Base-by-base conservation (phyloP, 1,140 invertebrate genomes). In the Oryctes rhinoceros region DNA sequence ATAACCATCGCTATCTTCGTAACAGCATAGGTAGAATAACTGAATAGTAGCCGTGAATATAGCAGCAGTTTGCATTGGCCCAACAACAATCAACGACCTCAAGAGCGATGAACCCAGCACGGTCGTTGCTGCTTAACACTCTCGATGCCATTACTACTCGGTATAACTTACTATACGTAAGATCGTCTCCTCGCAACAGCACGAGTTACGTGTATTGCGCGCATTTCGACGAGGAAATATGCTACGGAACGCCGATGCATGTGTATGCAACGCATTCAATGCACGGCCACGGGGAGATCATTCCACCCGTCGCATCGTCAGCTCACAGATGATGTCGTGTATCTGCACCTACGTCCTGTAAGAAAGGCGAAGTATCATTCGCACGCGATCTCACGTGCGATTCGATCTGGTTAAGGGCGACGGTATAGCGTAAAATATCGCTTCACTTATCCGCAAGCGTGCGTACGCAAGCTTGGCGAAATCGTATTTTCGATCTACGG, bases 11-110 rank as follows among this genome's bases (percentile, higher is more conserved):
- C 5, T 44, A 44, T 44, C 5, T 10, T 44, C 39, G 39, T 44
- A 44, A 44, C 39, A 4, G 5, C 39, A 44, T 44, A 30, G 24
- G 39, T 44, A 44, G 39, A 30, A 30, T 44, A 44, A 4, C 39
- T 7, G 39, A 10, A 44, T 44, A 10, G 39, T 44, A 44, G 39
- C 3, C 39, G 39, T 44, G 39, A 44, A 71, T 24, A 71, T 30
- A 71, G 65, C 24, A 71, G 65, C 65, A 35, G 18, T 24, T 71
- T 24, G 24, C 18, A 59, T 59, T 18, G 65, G 20, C 65, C 65
- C 65, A 71, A 71, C 65, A 71, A 71, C 65, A 71, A 76, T 49
- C 75, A 76, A 76, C 44, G 75, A 76, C 75, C 75, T 76, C 75
- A 20, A 44, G 75, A 76, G 47, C 75, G 75, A 76, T 76, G 75